Conservation (phyloP, 1,140 invertebrate species). For the Elymnias hypermnestra region DNA sequence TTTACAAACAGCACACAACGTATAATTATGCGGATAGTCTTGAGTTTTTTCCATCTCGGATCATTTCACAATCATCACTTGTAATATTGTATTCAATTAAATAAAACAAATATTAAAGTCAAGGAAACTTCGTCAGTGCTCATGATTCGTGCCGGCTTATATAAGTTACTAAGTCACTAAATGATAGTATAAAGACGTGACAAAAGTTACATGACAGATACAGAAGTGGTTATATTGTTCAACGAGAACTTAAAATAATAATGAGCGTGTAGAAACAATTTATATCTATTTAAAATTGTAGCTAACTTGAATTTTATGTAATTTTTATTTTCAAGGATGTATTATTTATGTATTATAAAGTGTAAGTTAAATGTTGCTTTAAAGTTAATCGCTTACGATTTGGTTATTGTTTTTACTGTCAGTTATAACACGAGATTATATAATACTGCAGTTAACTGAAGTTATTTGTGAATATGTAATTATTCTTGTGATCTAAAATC, state of each 20-base stretch:
- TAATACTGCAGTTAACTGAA: conserved; percentile 52
- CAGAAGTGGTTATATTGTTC: conserved; percentile 23
- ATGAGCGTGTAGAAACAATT: conserved; percentile 63
- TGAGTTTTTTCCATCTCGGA: too few relatives aligned
- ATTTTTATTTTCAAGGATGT: conserved; percentile 70
- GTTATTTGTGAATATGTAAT: conserved; percentile 76
- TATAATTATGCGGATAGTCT: too few relatives aligned
- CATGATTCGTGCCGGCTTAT: too few relatives aligned
- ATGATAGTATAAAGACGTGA: conserved; percentile 36
- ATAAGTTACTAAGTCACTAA: conserved; percentile 26
- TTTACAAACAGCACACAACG: too few relatives aligned
- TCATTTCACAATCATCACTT: too few relatives aligned
- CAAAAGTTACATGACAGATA: conserved; percentile 46
- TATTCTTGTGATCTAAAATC: conserved; percentile 75
- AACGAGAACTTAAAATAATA: conserved; percentile 29
- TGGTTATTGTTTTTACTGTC: conserved; percentile 60
- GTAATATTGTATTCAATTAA: too few relatives aligned
- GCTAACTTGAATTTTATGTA: conserved; percentile 73
- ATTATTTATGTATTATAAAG: conserved; percentile 73
- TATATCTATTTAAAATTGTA: conserved; percentile 64
- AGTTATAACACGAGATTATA: conserved; percentile 59
- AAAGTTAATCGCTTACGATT: conserved; percentile 67
- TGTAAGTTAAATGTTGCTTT: conserved; percentile 74
- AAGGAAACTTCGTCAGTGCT: too few relatives aligned
- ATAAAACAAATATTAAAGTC: too few relatives aligned